Evolutionary conservation across 2,113 vertebrate species (phyloP), one percentile per base, ranked within the genome.

Genomic region (Alectura lathami): DNA sequence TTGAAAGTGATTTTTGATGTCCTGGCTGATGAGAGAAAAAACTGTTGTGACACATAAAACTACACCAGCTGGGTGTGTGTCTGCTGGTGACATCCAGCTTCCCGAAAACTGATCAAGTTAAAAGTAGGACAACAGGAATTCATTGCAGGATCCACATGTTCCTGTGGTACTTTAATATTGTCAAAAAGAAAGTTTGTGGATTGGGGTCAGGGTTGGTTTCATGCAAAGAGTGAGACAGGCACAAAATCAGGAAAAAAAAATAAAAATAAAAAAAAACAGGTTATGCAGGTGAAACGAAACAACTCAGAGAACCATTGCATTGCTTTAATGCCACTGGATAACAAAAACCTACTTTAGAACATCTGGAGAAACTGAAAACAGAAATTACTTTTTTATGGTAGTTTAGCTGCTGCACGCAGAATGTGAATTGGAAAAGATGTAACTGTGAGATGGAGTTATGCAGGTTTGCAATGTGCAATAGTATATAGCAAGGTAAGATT

Each of bases 131-230:
- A 83, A 78, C 54, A 77, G 64, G 83, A 97, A 70, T 80, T 83
- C 59, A 7, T 91, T 78, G 88, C 62, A 91, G 70, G 88, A 54
- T 67, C n/a, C 70, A 77, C 21, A 67, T 42, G 20, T 79, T 92
- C 80, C 68, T 27, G 10, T 50, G 77, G 42, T 30, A 86, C 73
- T 62, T 94, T 91, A 92, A 91, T 95, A 93, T 66, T 73, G 90
- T 93, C 90, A 79, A 59, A 88, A 83, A 36, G 59, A 14, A 80
- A 74, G 54, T 66, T 2, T 69, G 32, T 50, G 70, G 48, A 50
- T 40, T 43, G 56, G 21, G 53, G 27, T 84, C 72, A 70, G 6
- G 9, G 27, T 17, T 11, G 22, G 34, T 40, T 73, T 59, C 42
- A 29, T 36, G 13, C 34, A 70, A 53, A 63, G 62, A 74, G 1